Percentiles rank a stretch among this genome's conserved stretches.
Evolutionary conservation across 1,140 invertebrate species (phyloP).

Genomic region (Cecropterus lyciades): DNA sequence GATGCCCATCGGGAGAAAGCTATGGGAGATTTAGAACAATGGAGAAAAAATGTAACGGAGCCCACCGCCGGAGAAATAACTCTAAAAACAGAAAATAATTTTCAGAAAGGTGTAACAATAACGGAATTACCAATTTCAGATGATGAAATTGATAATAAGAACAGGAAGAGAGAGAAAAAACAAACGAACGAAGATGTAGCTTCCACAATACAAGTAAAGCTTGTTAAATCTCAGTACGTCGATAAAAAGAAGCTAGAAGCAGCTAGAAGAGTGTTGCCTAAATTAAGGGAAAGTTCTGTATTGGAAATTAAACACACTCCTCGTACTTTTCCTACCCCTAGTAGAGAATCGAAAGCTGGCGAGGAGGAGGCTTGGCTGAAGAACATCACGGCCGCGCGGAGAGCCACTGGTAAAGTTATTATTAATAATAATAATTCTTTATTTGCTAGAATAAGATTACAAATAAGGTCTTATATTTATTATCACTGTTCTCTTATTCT

Average conservation of each 20-base stretch:
- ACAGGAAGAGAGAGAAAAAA: constrained; percentile 22
- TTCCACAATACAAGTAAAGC: constrained; percentile 44
- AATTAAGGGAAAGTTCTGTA: constrained; percentile 84
- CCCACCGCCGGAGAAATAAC: constrained; percentile 20
- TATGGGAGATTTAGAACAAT: constrained; percentile 88
- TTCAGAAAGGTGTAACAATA: constrained; percentile 47
- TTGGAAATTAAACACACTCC: constrained; percentile 91
- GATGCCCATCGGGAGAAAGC: constrained; percentile 85
- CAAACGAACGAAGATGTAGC: constrained; percentile 23
- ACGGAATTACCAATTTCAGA: constrained; percentile 53
- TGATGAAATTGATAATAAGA: constrained; percentile 39
- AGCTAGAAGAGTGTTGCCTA: constrained; percentile 78
- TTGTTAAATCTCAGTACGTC: constrained; percentile 67
- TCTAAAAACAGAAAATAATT: not conserved
- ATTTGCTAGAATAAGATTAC: too few species aligned
- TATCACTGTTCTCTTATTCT: too few species aligned
- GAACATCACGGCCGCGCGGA: constrained; percentile 91
- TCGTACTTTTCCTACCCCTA: constrained; percentile 92
- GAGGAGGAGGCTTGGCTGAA: constrained; percentile 93
- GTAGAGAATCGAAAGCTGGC: constrained; percentile 89
- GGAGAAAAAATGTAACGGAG: constrained; percentile 72
- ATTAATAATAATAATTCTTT: too few species aligned
- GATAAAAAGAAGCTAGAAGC: constrained; percentile 70
- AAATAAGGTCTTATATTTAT: too few species aligned
- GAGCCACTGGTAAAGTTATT: constrained; percentile 85